Base-by-base conservation (phyloP, 1,140 invertebrate genomes). In the Drosophila rhopaloa region DNA sequence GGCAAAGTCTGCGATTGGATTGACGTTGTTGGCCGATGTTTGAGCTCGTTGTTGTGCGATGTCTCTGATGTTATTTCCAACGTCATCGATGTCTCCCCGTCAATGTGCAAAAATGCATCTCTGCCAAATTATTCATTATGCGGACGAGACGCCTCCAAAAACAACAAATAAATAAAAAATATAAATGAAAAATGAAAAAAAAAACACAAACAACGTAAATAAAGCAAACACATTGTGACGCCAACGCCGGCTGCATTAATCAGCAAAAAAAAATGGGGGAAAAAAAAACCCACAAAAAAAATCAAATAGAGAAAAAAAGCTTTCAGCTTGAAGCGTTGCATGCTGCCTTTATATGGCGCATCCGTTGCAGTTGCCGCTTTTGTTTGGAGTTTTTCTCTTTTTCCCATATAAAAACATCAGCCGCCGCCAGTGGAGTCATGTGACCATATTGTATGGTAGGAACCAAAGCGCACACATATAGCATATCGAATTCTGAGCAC, bases 91-190 rank as follows among this genome's bases (percentile, higher is more conserved):
- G 29, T 8, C 29, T 8, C 6, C 7, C 29, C 29, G 29, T 32
- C 7, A 2, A 82, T 81, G 81, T 84, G 81, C 81, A 84, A 84
- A 85, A 81, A 85, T 84, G 81, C 66, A 76, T 54, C 50, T 81
- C 83, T 79, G 59, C 76, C 82, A 76, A 88, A 86, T 76, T 88
- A 81, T 88, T 67, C 83, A 88, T 82, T 67, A 71, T 66, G 50
- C 73, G 48, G 8, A 9, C 47, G 24, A 0, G 13, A 32, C 48
- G 40, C 40, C 58, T 54, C 40, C 44, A 16, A 47, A 60, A 47
- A 60, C 46, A 57, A 55, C 38, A 32, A 29, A 5, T 19, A 14
- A 41, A 19, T 16, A 56, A 58, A 27, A n/a, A 40, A 41, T 40
- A 35, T 11, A 38, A 24, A 59, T 38, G 41, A 11, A 40, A 50